Evolutionary conservation across 2,113 vertebrate species (phyloP).

Genomic region (Vanacampus margaritifer): DNA sequence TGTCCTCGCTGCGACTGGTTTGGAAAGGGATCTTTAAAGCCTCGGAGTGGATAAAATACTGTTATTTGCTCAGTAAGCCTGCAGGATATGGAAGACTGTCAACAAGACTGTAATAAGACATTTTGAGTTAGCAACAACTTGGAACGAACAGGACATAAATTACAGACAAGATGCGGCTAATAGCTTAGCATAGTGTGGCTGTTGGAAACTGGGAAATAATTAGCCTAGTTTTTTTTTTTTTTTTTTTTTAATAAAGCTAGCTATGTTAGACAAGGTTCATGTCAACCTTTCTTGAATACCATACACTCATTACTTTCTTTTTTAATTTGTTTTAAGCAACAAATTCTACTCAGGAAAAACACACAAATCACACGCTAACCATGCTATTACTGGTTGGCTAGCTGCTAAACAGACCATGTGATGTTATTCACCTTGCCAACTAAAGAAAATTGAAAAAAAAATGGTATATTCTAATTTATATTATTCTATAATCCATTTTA

Average conservation of each 20-base stretch:
- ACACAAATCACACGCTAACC: neutral
- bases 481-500: too few species aligned
- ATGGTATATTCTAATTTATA: too few species aligned
- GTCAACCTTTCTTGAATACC: neutral
- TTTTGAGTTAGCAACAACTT: constrained; percentile 4
- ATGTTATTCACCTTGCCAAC: neutral
- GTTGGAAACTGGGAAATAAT: neutral
- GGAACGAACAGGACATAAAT: neutral
- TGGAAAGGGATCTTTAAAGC: constrained; percentile 12
- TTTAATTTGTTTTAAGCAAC: neutral
- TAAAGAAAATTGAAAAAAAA: neutral
- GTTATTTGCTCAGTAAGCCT: constrained; percentile 28
- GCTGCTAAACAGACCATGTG: neutral
- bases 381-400: neutral
- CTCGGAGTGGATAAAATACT: constrained; percentile 16
- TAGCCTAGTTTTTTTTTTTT: neutral
- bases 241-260: neutral
- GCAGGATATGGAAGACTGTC: constrained; percentile 1
- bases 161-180: neutral
- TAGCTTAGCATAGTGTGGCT: constrained; percentile 9
- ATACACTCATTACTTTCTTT: neutral
- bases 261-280: neutral
- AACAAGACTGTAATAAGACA: constrained; percentile 16
- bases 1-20: constrained; percentile 41
- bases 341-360: neutral